Evolutionary conservation across 2,888 invertebrate genomes (phyloP), one percentile per base, ranked within the genome.

Genomic region (Lithophane semibrunnea): DNA sequence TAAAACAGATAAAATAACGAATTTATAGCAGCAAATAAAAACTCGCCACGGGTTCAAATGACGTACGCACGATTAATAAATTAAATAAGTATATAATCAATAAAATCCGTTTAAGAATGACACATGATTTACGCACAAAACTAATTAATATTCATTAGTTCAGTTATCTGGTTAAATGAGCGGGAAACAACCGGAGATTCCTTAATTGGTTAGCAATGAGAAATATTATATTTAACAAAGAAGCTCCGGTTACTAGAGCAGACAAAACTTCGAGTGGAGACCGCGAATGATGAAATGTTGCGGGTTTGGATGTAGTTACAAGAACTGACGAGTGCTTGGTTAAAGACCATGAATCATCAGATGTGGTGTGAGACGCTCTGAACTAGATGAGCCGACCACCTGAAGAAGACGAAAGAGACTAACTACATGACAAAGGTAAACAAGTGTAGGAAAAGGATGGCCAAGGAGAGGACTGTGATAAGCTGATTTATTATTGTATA

Each of bases 31-130:
- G 21, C n/a, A 42, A 16, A 70, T 21, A 70, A 29, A 65, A 71
- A 29, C n/a, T 9, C 10, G 42, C 5, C 54, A 64, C 78, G 18
- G n/a, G 13, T 67, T 60, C 16, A 42, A 60, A 54, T 60, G 24
- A 58, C 70, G 47, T 68, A 52, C 9, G 3, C 21, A 47, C 2
- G 1, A 73, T 64, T 60, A 64, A 73, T 24, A 56, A 56, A 78
- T 16, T 24, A n/a, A 44, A 7, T 24, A n/a, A 54, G 24, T 37
- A 52, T 12, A 49, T 68, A 54, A 70, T 75, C 66, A 54, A 68
- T 64, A 63, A 80, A 77, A 79, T 60, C 24, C 18, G 44, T 63
- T 24, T 61, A 58, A 74, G 58, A 16, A 61, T 66, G 69, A 75
- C 58, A 75, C 71, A 65, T 66, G 37, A 64, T 44, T 52, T 49